A percentile compares a stretch with the other conserved stretches of the same genome.
Conservation (phyloP, 2,797 vertebrate species). For the Oceanodroma leucorhoa region DNA sequence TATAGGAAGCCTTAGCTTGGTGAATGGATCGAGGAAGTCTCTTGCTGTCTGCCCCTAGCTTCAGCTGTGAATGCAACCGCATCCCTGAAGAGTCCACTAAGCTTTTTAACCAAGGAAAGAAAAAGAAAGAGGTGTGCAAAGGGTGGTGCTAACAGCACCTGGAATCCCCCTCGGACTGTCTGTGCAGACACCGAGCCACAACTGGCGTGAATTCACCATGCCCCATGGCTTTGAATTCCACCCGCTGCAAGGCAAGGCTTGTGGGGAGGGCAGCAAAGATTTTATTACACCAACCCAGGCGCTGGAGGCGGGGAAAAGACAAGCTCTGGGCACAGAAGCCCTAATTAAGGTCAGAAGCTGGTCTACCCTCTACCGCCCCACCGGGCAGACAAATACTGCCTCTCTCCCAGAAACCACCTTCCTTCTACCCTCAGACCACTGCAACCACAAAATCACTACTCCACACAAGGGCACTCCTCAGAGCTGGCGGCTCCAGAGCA, state of each 20-base stretch:
- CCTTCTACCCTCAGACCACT: background rate
- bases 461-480: background rate
- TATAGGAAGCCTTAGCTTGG: conserved; percentile 53
- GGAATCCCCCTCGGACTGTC: conserved; percentile 36
- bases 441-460: conserved; percentile 1
- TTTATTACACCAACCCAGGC: background rate
- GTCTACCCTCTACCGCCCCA: background rate
- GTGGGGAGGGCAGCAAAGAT: background rate
- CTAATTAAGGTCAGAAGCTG: conserved; percentile 15
- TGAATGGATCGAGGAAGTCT: conserved; percentile 20
- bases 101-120: background rate
- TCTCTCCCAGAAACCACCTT: conserved; percentile 16
- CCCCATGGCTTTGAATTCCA: background rate
- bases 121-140: conserved; percentile 12
- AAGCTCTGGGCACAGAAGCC: background rate
- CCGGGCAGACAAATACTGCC: background rate
- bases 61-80: background rate
- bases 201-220: background rate
- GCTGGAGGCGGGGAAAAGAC: background rate
- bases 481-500: background rate
- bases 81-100: conserved; percentile 5
- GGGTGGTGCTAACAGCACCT: conserved; percentile 48
- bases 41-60: conserved; percentile 36
- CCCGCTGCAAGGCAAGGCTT: background rate
- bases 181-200: background rate